Percentiles rank a stretch among this genome's conserved stretches.
Conservation (phyloP, 2,113 vertebrate genomes). For the Cinclus cinclus region DNA sequence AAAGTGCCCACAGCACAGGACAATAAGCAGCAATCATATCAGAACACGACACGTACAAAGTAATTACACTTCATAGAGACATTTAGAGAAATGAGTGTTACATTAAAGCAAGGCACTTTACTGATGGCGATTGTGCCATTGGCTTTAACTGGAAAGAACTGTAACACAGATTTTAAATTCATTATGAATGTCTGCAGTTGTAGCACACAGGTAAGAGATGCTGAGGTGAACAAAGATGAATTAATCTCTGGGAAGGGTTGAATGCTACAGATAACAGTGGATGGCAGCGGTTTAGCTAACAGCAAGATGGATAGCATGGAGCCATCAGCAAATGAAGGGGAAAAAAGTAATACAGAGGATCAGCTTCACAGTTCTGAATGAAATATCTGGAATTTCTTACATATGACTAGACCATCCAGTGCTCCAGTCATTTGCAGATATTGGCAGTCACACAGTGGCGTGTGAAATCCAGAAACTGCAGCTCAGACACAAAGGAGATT, state of each 20-base stretch:
- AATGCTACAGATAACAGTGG: neutral
- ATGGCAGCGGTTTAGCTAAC: neutral
- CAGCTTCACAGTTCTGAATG: neutral
- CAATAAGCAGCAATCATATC: neutral
- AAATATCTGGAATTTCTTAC: neutral
- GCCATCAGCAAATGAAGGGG: neutral
- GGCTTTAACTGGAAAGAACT: neutral
- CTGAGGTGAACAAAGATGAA: neutral
- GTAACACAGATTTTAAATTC: neutral
- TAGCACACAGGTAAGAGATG: neutral
- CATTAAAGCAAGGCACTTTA: neutral
- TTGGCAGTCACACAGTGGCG: neutral
- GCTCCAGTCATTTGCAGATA: neutral
- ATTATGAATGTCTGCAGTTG: neutral
- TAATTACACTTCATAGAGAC: neutral
- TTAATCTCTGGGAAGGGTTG: neutral
- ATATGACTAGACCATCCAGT: neutral
- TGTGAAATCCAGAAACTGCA: neutral
- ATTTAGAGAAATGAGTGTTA: neutral
- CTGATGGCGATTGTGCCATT: neutral
- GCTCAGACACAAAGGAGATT: neutral
- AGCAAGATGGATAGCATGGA: neutral
- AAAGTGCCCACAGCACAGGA: neutral
- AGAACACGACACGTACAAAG: neutral
- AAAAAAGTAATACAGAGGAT: neutral